Percentiles rank a stretch among this genome's conserved stretches.
These are phyloP conservation scores for Mamestra configurata DNA, from an alignment of 1,140 invertebrate species.

Conservation along the genomic window DNA sequence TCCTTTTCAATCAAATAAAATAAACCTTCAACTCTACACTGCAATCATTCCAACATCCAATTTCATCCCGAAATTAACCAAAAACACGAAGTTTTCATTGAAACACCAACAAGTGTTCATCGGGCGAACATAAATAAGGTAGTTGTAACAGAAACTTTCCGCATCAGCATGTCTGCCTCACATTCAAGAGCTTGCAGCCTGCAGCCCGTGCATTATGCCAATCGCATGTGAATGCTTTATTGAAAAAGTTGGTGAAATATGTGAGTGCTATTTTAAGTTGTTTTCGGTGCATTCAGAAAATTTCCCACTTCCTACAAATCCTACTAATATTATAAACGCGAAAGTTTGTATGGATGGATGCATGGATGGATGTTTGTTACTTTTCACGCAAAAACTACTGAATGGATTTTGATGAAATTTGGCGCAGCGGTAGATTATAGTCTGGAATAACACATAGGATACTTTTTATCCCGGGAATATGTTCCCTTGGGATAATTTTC, in stretches of 20 bases:
- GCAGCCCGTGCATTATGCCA: background rate
- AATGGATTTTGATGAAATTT: no score
- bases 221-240: background rate
- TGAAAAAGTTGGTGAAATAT: background rate
- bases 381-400: no score
- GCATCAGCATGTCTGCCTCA: background rate
- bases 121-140: background rate
- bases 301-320: no score
- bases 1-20: no score
- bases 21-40: no score
- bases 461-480: no score
- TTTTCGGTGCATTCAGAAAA: background rate
- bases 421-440: no score
- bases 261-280: background rate
- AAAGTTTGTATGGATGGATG: no score
- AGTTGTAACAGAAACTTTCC: background rate
- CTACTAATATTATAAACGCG: no score
- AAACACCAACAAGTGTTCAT: conserved; percentile 3
- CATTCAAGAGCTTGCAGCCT: background rate
- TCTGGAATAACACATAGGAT: no score
- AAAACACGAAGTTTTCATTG: conserved; percentile 1
- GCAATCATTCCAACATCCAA: background rate
- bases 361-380: no score
- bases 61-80: background rate
- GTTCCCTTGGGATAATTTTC: no score